Conservation (phyloP, 1,140 invertebrate species). For the Pissodes strobi region DNA sequence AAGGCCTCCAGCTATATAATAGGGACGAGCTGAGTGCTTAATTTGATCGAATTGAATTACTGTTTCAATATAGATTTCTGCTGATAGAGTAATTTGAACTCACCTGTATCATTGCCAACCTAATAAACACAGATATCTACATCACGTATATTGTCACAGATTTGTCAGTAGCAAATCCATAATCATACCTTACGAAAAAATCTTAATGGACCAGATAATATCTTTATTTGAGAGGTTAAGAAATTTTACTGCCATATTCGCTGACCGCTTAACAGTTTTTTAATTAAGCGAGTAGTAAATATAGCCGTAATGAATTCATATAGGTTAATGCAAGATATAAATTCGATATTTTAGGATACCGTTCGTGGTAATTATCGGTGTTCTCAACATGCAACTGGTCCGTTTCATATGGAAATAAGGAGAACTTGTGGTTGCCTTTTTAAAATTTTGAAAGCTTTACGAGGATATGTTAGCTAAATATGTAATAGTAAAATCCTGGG, state of each 20-base stretch:
- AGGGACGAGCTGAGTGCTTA: too few relatives aligned
- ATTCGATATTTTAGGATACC: background rate
- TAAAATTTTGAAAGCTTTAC: too few relatives aligned
- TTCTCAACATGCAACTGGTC: too few relatives aligned
- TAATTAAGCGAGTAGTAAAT: constrained; percentile 8
- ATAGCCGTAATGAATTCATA: constrained; percentile 8
- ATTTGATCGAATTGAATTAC: too few relatives aligned
- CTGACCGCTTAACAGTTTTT: constrained; percentile 13
- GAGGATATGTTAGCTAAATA: too few relatives aligned
- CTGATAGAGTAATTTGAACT: too few relatives aligned
- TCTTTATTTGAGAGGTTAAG: constrained; percentile 12
- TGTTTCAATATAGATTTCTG: too few relatives aligned
- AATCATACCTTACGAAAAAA: constrained; percentile 1
- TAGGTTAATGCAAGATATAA: constrained; percentile 12
- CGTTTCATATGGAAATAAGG: too few relatives aligned
- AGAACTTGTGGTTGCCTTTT: too few relatives aligned
- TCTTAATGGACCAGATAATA: constrained; percentile 2
- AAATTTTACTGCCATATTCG: constrained; percentile 8
- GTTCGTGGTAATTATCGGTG: too few relatives aligned
- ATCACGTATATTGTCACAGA: background rate
- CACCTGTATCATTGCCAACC: background rate
- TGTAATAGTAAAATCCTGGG: too few relatives aligned
- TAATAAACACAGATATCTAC: background rate
- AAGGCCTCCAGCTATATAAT: too few relatives aligned
- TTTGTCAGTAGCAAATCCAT: constrained; percentile 12